Evolutionary conservation across 1,140 invertebrate species (phyloP), one percentile per base, ranked within the genome.

Genomic region (Ceratina australensis): DNA sequence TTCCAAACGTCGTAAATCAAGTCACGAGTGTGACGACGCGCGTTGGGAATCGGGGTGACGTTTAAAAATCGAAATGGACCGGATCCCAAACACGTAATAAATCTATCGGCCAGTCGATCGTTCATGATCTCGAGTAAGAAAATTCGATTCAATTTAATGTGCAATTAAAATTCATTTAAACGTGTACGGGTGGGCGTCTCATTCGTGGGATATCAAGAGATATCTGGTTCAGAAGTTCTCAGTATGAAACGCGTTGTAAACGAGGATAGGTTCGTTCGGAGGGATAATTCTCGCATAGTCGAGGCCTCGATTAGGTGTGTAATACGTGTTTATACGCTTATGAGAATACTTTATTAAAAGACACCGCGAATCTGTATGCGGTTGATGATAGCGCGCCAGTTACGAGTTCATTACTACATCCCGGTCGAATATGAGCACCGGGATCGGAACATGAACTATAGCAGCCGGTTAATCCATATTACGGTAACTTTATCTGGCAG

Each of bases 401-500:
- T 84, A 78, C 74, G 61, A 84, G 83, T 85, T 85, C 83, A 81
- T 85, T 84, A 84, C 71, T 75, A 71, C 67, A 61, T 75, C 63
- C 71, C 72, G 75, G 68, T 47, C 33, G 61, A 76, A 72, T 52
- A 56, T 61, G 79, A 75, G 71, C 80, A 52, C 71, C 33, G 71
- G 33, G 73, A 78, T 78, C 68, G 74, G 82, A 72, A 84, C 81
- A 85, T 81, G 75, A 60, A 59, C 67, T 84, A 79, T 81, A 80
- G 72, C 83, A 72, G 72, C 33, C 68, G 82, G 84, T 85, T 84
- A 85, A 85, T 85, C 80, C 83, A 82, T 82, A 85, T 85, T 85
- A 85, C 83, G 80, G 83, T 85, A 85, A 85, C 83, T 85, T 85
- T 85, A 85, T 85, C 84, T 78, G 80, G 79, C 79, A 79, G 68